Evolutionary conservation across 2,797 vertebrate genomes (phyloP).

Genomic region (Alosa sapidissima): DNA sequence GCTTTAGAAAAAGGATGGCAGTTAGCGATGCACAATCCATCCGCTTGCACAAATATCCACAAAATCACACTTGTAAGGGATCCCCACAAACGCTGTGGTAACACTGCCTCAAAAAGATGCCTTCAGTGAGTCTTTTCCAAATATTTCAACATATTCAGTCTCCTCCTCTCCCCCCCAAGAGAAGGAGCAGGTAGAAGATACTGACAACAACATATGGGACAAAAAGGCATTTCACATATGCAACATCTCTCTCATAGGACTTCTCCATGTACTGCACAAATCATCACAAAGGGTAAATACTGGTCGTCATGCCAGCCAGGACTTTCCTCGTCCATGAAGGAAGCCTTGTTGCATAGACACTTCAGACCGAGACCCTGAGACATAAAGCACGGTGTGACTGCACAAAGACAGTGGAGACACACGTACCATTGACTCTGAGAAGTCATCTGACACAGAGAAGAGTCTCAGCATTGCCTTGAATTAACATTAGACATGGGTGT

Average conservation of each 20-base stretch:
- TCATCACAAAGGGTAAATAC: background rate
- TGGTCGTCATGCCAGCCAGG: background rate
- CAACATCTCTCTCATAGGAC: background rate
- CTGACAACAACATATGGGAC: background rate
- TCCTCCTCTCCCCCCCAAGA: background rate
- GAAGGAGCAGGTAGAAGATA: background rate
- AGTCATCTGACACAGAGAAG: background rate
- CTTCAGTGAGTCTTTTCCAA: background rate
- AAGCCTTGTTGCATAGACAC: background rate
- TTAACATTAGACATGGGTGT: background rate
- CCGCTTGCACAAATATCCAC: background rate
- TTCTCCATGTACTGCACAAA: background rate
- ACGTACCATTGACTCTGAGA: background rate
- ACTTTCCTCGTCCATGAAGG: background rate
- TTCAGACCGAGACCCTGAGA: background rate
- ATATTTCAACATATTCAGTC: background rate
- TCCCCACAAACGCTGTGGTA: background rate
- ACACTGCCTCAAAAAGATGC: background rate
- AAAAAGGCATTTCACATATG: background rate
- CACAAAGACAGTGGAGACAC: background rate
- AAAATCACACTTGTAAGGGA: background rate
- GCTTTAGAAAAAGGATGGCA: constrained; percentile 10
- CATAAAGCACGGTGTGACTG: background rate
- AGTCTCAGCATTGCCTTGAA: background rate
- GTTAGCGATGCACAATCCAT: background rate